These are phyloP conservation scores for Tipula unca DNA, from an alignment of 2,888 invertebrate genomes.

Conservation along the genomic window DNA sequence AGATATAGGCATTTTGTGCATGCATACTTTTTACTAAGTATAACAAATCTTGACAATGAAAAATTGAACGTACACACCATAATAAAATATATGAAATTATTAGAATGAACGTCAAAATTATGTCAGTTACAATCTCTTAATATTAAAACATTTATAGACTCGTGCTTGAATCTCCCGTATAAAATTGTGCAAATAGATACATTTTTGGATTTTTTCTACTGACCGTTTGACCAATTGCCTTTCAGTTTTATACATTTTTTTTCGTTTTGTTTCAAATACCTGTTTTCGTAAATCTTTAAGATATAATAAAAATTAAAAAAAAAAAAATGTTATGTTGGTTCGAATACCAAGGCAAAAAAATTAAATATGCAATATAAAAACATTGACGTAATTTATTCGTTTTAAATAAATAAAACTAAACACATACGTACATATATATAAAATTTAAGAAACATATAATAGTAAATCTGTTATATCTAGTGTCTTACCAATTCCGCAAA, in stretches of 20 bases:
- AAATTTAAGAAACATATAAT: too few relatives aligned
- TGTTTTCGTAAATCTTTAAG: conserved; percentile 14
- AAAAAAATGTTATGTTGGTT: background rate
- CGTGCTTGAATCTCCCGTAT: background rate
- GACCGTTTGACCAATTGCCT: background rate
- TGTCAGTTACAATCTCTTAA: background rate
- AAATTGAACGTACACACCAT: background rate
- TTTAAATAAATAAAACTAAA: background rate
- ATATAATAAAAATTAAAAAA: background rate
- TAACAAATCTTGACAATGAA: background rate
- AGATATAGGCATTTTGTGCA: background rate
- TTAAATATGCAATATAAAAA: background rate
- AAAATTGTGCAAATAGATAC: background rate
- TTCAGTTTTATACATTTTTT: background rate
- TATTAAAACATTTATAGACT: background rate
- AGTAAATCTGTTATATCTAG: background rate
- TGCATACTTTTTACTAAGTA: background rate
- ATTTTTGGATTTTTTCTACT: background rate
- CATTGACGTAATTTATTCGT: conserved; percentile 8
- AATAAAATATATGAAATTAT: background rate
- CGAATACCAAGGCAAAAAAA: conserved; percentile 9
- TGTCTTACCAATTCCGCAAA: background rate
- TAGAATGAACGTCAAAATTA: background rate
- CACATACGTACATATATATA: background rate
- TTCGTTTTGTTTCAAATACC: conserved; percentile 8